Conservation (phyloP, 2,113 vertebrate genomes). For the Aptenodytes patagonicus region DNA sequence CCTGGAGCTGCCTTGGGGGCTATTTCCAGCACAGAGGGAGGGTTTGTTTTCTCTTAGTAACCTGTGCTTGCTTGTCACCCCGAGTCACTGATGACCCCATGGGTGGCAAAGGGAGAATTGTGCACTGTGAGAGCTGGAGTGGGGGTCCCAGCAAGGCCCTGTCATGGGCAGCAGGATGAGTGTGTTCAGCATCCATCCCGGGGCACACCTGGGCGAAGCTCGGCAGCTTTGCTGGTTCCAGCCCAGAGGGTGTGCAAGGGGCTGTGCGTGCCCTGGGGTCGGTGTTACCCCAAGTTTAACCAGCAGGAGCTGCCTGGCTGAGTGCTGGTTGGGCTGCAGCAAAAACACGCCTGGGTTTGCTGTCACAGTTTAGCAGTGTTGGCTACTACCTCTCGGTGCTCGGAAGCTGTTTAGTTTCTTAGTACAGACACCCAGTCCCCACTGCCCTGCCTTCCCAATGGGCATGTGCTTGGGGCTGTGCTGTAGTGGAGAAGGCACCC, state of each 20-base stretch:
- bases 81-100: not conserved
- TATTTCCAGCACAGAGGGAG: not conserved
- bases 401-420: not conserved
- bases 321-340: not conserved
- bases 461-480: accelerated
- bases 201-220: not conserved
- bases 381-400: not conserved
- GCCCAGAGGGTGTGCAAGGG: accelerated
- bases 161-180: not conserved
- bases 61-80: not conserved
- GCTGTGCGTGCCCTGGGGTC: not conserved
- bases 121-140: not conserved
- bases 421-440: not conserved
- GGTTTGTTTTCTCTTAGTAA: not conserved
- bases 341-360: not conserved
- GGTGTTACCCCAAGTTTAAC: not conserved
- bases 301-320: not conserved
- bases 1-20: not conserved
- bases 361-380: not conserved
- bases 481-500: not conserved
- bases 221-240: not conserved
- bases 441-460: not conserved
- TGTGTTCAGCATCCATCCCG: not conserved
- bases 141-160: not conserved
- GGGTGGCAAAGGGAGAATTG: not conserved